A percentile compares a stretch with the other conserved stretches of the same genome.
phyloP scores from a whole-genome alignment of 1,140 invertebrate genomes.

The Drosophila fuyamai region DNA sequence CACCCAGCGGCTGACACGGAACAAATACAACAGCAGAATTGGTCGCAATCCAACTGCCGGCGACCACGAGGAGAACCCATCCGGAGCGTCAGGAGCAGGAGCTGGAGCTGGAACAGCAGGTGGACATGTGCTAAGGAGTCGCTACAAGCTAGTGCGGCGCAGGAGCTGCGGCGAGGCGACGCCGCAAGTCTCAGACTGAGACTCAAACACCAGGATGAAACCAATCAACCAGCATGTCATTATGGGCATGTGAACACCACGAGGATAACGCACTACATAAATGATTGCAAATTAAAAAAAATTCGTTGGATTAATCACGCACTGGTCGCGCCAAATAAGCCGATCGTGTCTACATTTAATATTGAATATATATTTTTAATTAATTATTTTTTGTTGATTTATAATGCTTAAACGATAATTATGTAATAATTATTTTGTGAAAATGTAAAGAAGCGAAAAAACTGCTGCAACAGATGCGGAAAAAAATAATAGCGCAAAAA shows the following conservation, averaged over 20 bases:
- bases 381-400: conserved; percentile 27
- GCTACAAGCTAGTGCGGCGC: conserved; percentile 52
- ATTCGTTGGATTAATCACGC: background rate
- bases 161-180: conserved; percentile 9
- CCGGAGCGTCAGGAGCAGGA: background rate
- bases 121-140: conserved; percentile 33
- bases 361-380: conserved; percentile 8
- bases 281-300: background rate
- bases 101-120: background rate
- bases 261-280: background rate
- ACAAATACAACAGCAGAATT: background rate
- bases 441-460: conserved; percentile 55
- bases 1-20: background rate
- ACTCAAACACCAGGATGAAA: conserved; percentile 10
- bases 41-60: background rate
- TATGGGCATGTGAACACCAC: too few relatives aligned
- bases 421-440: conserved; percentile 78
- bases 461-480: background rate
- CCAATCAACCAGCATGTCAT: background rate
- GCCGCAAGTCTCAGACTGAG: conserved; percentile 34
- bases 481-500: conserved; percentile 39
- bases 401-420: conserved; percentile 59
- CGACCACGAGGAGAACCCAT: background rate
- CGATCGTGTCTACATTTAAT: background rate
- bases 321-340: background rate